These are phyloP conservation scores for Hipparchia semele DNA, from an alignment of 2,888 invertebrate species.

Conservation along the genomic window DNA sequence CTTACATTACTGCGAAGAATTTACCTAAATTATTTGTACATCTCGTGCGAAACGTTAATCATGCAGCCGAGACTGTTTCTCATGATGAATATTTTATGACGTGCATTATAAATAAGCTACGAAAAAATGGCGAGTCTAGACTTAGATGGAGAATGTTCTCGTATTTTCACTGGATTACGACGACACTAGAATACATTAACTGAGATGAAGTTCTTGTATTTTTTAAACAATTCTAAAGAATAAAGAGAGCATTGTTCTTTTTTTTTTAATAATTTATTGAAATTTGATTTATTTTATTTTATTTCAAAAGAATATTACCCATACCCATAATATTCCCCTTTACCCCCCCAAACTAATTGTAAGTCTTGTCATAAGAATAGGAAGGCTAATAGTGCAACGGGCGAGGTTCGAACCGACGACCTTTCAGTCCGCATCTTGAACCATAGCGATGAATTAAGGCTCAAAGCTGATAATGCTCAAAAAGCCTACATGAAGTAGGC, in stretches of 20 bases:
- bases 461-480: no score
- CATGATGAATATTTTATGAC: constrained; percentile 16
- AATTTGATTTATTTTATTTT: neutral
- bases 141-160: constrained; percentile 27
- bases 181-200: constrained; percentile 16
- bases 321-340: no score
- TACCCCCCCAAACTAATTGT: no score
- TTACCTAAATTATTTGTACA: neutral
- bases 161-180: constrained; percentile 30
- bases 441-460: no score
- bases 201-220: constrained; percentile 21
- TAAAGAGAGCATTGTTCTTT: neutral
- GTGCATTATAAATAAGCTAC: constrained; percentile 25
- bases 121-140: constrained; percentile 27
- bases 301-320: no score
- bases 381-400: no score
- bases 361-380: no score
- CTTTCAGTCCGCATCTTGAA: no score
- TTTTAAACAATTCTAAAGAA: neutral
- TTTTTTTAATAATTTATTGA: neutral
- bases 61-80: neutral
- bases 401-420: no score
- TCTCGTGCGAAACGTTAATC: constrained; percentile 1
- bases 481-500: no score
- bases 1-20: neutral